These are phyloP conservation scores for Ptilodon capucinus DNA, from an alignment of 2,888 invertebrate genomes.

Conservation along the genomic window DNA sequence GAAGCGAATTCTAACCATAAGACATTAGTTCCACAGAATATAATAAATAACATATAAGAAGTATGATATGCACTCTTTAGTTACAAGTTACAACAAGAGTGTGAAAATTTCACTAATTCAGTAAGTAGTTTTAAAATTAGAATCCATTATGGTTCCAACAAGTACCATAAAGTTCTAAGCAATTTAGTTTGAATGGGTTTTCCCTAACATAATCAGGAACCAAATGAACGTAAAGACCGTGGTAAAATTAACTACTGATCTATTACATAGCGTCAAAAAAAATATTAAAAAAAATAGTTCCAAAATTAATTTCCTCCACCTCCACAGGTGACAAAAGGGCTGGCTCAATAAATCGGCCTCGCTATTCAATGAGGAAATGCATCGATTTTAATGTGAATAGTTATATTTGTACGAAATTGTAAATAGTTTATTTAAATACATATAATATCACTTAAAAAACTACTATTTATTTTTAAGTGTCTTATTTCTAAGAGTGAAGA, in stretches of 20 bases:
- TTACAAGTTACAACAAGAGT: neutral
- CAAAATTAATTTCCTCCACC: too few species aligned
- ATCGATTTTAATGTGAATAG: too few species aligned
- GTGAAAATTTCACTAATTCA: slow-evolving; percentile 28
- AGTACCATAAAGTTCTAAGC: slow-evolving; percentile 56
- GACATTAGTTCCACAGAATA: neutral
- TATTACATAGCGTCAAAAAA: neutral
- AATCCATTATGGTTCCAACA: slow-evolving; percentile 39
- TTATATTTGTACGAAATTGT: too few species aligned
- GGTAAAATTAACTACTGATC: slow-evolving; percentile 12
- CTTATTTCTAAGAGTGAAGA: too few species aligned
- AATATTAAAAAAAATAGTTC: too few species aligned
- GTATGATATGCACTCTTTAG: neutral
- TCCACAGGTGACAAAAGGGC: too few species aligned
- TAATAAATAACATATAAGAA: neutral
- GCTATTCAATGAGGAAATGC: too few species aligned
- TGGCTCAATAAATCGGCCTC: too few species aligned
- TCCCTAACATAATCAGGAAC: slow-evolving; percentile 38
- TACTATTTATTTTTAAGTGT: too few species aligned
- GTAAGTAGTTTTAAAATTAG: slow-evolving; percentile 27
- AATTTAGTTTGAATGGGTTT: slow-evolving; percentile 38
- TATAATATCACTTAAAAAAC: too few species aligned
- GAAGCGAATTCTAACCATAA: neutral
- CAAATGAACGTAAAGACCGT: slow-evolving; percentile 35
- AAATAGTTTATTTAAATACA: too few species aligned